phyloP scores from a whole-genome alignment of 2,797 vertebrate genomes.

The Danio jaintianensis region DNA sequence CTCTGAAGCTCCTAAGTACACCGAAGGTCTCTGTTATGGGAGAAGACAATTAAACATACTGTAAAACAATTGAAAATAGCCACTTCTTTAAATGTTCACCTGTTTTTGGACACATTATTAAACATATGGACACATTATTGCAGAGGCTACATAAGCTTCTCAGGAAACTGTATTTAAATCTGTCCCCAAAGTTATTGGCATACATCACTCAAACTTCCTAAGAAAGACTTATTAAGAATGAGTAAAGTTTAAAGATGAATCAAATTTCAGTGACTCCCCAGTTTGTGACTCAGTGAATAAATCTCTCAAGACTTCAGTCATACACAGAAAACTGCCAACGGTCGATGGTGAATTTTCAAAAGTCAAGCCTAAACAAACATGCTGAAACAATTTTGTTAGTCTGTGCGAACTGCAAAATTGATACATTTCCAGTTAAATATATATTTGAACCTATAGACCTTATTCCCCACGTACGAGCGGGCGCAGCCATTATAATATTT shows the following conservation, averaged over 20 bases:
- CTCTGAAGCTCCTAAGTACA: conserved; percentile 25
- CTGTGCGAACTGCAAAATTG: neutral
- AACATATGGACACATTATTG: neutral
- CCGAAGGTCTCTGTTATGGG: conserved; percentile 11
- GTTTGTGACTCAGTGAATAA: neutral
- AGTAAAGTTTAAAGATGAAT: conserved; percentile 28
- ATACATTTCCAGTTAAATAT: neutral
- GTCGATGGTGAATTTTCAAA: neutral
- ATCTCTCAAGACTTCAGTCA: neutral
- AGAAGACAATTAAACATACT: neutral
- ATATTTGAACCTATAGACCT: neutral
- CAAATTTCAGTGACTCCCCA: conserved; percentile 11
- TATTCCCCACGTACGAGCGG: too few relatives aligned
- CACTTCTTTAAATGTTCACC: neutral
- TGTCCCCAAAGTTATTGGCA: conserved; percentile 2
- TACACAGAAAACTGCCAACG: conserved; percentile 10
- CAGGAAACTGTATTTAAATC: neutral
- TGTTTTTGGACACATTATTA: conserved; percentile 3
- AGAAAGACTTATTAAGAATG: conserved; percentile 32
- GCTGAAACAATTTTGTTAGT: conserved; percentile 20
- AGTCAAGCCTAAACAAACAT: neutral
- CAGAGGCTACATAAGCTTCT: neutral
- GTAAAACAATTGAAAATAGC: neutral
- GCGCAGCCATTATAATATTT: too few relatives aligned
- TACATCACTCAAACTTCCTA: conserved; percentile 5